These are phyloP conservation scores for Plusia festucae DNA, from an alignment of 2,888 invertebrate species.

Conservation along the genomic window DNA sequence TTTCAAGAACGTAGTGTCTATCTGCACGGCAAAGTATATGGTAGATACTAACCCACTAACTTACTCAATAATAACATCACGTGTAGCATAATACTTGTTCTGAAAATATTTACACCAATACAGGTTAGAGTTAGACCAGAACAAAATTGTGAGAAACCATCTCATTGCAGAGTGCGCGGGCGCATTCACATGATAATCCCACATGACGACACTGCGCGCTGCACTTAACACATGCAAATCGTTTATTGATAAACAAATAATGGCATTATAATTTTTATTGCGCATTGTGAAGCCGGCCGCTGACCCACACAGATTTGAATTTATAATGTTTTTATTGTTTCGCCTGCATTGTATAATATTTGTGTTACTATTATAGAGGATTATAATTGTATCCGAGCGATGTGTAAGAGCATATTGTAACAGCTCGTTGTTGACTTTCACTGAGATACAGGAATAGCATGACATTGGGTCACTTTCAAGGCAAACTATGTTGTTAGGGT, in stretches of 20 bases:
- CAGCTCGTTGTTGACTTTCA: constrained; percentile 35
- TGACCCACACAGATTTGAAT: constrained; percentile 74
- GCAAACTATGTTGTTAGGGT: neutral
- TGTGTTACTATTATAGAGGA: constrained; percentile 52
- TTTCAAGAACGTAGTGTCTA: no score
- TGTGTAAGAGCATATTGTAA: constrained; percentile 27
- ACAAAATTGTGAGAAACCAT: constrained; percentile 8
- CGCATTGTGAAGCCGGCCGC: constrained; percentile 81
- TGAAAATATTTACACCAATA: neutral
- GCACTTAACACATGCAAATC: constrained; percentile 86
- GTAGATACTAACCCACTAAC: no score
- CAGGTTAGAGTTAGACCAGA: constrained; percentile 14
- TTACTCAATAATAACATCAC: no score
- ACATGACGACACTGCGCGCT: constrained; percentile 65
- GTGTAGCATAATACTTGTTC: no score
- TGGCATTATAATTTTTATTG: constrained; percentile 84
- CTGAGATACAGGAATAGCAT: neutral
- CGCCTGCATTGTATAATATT: constrained; percentile 59
- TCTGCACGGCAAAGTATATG: no score
- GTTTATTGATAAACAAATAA: constrained; percentile 86
- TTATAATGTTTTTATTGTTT: constrained; percentile 78
- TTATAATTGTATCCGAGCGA: constrained; percentile 15
- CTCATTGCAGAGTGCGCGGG: constrained; percentile 54
- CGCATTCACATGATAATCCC: constrained; percentile 81
- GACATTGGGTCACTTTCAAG: neutral